Conservation (phyloP, 92 coral and sea anemone genomes). For the Epizoanthus fatuus region DNA sequence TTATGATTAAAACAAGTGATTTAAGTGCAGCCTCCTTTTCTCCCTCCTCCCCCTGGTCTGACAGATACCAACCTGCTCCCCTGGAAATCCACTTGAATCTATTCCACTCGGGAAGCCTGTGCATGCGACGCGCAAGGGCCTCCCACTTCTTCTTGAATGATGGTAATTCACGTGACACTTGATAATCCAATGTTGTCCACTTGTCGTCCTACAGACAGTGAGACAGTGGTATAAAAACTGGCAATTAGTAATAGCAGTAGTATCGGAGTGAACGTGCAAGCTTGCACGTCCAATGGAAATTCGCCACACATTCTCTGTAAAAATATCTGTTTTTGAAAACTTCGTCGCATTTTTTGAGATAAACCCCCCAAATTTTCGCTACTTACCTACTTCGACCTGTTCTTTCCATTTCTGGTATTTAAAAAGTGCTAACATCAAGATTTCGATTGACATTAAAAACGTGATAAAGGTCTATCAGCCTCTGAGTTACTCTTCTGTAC, state of each 20-base stretch:
- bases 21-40: background rate
- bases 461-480: too few relatives aligned
- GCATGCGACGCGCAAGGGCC: slow-evolving; percentile 71
- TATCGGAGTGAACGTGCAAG: background rate
- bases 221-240: slow-evolving; percentile 7
- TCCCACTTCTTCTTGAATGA: slow-evolving; percentile 72
- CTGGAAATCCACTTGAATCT: slow-evolving; percentile 86
- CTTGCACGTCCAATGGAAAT: too few relatives aligned
- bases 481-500: too few relatives aligned
- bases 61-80: slow-evolving; percentile 61
- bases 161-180: slow-evolving; percentile 70
- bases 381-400: too few relatives aligned
- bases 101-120: slow-evolving; percentile 83
- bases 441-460: too few relatives aligned
- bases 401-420: too few relatives aligned
- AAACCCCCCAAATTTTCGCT: too few relatives aligned
- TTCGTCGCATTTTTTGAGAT: too few relatives aligned
- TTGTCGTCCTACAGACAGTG: slow-evolving; percentile 44
- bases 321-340: too few relatives aligned
- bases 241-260: background rate
- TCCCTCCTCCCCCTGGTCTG: background rate
- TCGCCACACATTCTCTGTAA: too few relatives aligned
- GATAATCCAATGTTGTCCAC: slow-evolving; percentile 78
- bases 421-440: too few relatives aligned
- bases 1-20: background rate